Evolutionary conservation across 2,113 vertebrate species (phyloP).

Genomic region (Talpa occidentalis): DNA sequence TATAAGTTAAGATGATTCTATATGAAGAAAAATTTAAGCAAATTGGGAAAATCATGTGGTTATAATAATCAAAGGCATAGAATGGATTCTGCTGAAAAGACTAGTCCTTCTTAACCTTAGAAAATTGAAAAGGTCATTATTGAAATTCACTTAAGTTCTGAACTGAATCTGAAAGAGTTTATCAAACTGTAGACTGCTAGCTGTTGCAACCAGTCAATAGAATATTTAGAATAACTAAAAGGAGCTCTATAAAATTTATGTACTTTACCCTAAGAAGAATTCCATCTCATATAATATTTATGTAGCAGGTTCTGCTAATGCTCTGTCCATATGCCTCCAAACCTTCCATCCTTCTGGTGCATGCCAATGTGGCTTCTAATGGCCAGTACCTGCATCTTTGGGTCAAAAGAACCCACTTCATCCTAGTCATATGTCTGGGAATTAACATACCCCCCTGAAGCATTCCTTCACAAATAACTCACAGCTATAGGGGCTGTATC

Average conservation of each 20-base stretch:
- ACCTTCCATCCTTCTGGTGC: background rate
- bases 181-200: background rate
- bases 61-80: background rate
- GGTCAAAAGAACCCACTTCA: background rate
- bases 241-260: background rate
- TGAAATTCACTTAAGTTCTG: background rate
- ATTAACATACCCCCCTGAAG: background rate
- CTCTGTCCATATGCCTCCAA: background rate
- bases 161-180: background rate
- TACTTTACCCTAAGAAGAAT: background rate
- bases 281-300: background rate
- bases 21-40: background rate
- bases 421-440: background rate
- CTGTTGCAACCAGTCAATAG: background rate
- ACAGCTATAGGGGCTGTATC: background rate
- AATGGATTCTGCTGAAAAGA: background rate
- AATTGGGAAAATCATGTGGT: background rate
- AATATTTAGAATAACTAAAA: conserved; percentile 1
- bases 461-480: background rate
- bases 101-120: background rate
- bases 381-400: background rate
- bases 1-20: background rate
- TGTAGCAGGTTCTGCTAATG: background rate
- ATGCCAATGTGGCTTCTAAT: background rate
- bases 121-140: background rate